These are phyloP conservation scores for Gadus chalcogrammus DNA, from an alignment of 2,113 vertebrate species.

Conservation along the genomic window DNA sequence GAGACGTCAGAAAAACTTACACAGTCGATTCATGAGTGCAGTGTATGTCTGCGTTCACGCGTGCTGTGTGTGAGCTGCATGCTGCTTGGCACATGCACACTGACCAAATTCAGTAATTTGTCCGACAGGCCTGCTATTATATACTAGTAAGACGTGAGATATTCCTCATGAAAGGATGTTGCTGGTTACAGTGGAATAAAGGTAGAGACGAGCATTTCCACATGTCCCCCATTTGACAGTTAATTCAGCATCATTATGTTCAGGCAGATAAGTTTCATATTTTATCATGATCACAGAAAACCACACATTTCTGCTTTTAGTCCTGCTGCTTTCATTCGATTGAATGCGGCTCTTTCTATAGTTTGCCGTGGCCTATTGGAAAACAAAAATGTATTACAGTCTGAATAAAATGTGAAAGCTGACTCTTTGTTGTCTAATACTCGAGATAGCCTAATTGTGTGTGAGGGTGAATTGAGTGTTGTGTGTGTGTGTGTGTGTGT, in stretches of 20 bases:
- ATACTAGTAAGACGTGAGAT: too few relatives aligned
- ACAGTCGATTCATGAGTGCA: too few relatives aligned
- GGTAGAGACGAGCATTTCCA: too few relatives aligned
- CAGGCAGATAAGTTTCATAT: slow-evolving; percentile 45
- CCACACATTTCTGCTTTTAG: slow-evolving; percentile 32
- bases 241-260: slow-evolving; percentile 18
- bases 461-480: neutral
- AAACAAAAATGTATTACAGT: slow-evolving; percentile 38
- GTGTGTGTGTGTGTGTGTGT: slow-evolving; percentile 1
- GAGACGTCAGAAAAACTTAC: too few relatives aligned
- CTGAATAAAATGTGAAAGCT: slow-evolving; percentile 25
- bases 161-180: too few relatives aligned
- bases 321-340: slow-evolving; percentile 33
- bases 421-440: neutral
- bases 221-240: neutral
- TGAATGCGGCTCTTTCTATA: slow-evolving; percentile 26
- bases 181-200: neutral
- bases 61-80: too few relatives aligned
- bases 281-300: slow-evolving; percentile 49
- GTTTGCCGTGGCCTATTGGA: slow-evolving; percentile 37
- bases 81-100: too few relatives aligned
- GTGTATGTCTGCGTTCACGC: too few relatives aligned
- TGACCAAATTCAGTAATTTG: too few relatives aligned
- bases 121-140: too few relatives aligned
- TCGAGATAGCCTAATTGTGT: neutral